Evolutionary conservation across 2,113 vertebrate species (phyloP).

Genomic region (Macquaria ambigua): DNA sequence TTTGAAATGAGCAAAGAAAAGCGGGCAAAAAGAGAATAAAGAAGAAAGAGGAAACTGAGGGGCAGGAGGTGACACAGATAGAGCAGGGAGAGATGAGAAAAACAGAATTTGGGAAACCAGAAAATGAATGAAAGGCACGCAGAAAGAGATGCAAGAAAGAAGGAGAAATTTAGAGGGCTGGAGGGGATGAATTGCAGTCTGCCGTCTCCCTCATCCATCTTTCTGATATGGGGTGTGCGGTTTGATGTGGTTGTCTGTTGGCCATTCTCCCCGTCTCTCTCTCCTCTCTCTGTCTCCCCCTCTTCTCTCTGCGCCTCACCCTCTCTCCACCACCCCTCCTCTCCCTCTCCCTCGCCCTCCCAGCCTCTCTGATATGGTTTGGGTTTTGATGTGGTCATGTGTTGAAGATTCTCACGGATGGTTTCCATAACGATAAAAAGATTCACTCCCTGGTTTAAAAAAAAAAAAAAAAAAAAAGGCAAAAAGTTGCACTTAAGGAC

Average conservation of each 20-base stretch:
- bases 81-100: conserved; percentile 36
- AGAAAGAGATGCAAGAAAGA: conserved; percentile 48
- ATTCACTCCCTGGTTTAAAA: conserved; percentile 46
- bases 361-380: conserved; percentile 78
- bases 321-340: conserved; percentile 32
- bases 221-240: conserved; percentile 65
- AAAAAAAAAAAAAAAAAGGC: not conserved
- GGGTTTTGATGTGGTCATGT: conserved; percentile 76
- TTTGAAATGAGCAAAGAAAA: conserved; percentile 18
- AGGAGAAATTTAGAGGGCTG: conserved; percentile 44
- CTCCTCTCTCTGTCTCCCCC: not conserved
- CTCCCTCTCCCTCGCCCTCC: not conserved
- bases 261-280: conserved; percentile 55
- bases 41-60: conserved; percentile 3
- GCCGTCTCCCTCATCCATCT: conserved; percentile 69
- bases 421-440: conserved; percentile 80
- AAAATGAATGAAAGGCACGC: conserved; percentile 45
- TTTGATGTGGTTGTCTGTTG: conserved; percentile 77
- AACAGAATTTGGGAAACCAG: conserved; percentile 9
- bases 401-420: conserved; percentile 78
- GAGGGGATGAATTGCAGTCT: conserved; percentile 62
- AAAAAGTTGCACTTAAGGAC: conserved; percentile 61
- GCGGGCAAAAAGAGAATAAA: conserved; percentile 4
- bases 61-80: conserved; percentile 35
- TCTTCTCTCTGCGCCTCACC: conserved; percentile 29